Conservation (phyloP, 2,888 invertebrate species). For the Onthophagus sagittarius region DNA sequence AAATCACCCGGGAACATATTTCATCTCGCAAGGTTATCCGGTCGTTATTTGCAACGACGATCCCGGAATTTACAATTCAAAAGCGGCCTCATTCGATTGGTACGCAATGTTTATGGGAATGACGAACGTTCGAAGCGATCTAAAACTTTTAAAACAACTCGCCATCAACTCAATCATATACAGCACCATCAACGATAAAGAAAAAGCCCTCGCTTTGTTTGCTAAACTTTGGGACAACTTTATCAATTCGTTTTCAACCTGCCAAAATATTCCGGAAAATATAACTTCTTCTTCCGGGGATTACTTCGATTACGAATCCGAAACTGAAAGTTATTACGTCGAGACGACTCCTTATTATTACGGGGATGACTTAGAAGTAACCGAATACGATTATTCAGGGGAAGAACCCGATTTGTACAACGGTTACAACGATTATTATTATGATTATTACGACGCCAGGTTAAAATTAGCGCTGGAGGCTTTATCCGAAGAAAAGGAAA, state of each 20-base stretch:
- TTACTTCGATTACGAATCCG: too few species aligned
- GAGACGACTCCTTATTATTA: too few species aligned
- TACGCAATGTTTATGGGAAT: slow-evolving; percentile 75
- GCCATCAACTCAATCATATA: slow-evolving; percentile 70
- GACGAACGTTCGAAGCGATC: slow-evolving; percentile 62
- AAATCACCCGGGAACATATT: slow-evolving; percentile 64
- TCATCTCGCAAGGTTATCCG: slow-evolving; percentile 55
- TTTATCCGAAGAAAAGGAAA: too few species aligned
- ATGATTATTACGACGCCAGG: too few species aligned
- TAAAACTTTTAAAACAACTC: slow-evolving; percentile 68
- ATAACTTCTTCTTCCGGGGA: too few species aligned
- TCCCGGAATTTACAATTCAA: slow-evolving; percentile 72
- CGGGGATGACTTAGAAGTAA: too few species aligned
- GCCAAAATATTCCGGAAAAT: background rate
- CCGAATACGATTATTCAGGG: too few species aligned
- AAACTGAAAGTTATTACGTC: too few species aligned
- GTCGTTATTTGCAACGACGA: slow-evolving; percentile 77
- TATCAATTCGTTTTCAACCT: background rate
- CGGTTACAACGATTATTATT: too few species aligned
- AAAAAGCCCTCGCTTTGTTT: slow-evolving; percentile 1
- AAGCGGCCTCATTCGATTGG: slow-evolving; percentile 70
- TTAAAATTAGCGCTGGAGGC: too few species aligned
- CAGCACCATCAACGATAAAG: slow-evolving; percentile 53
- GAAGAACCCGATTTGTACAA: too few species aligned
- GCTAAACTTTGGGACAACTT: slow-evolving; percentile 13